Evolutionary conservation across 2,888 invertebrate species (phyloP).

Genomic region (Myopa tessellatipennis): DNA sequence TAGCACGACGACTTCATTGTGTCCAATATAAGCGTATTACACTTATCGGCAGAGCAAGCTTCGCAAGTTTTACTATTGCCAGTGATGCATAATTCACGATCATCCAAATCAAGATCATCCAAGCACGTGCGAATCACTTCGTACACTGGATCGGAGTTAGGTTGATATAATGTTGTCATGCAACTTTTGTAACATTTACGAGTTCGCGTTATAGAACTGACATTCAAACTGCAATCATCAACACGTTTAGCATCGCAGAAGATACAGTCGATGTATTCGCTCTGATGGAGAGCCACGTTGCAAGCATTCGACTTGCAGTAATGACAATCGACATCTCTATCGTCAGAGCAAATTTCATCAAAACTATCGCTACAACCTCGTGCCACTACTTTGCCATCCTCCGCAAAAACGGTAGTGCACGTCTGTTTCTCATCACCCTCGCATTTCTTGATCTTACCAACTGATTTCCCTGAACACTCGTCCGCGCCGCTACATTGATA

Average conservation of each 20-base stretch:
- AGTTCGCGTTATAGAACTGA: constrained; percentile 45
- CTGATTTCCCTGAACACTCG: constrained; percentile 40
- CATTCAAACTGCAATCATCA: constrained; percentile 53
- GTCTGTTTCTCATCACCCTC: constrained; percentile 47
- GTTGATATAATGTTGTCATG: constrained; percentile 60
- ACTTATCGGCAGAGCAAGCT: constrained; percentile 50
- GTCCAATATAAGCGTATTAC: constrained; percentile 56
- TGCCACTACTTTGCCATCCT: constrained; percentile 41
- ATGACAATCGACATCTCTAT: constrained; percentile 50
- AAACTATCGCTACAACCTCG: constrained; percentile 53
- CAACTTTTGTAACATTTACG: constrained; percentile 59
- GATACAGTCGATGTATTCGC: constrained; percentile 55
- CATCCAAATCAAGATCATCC: constrained; percentile 58
- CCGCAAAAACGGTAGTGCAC: constrained; percentile 48
- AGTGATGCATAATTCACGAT: constrained; percentile 52
- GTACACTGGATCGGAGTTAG: constrained; percentile 55
- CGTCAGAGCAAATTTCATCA: constrained; percentile 45
- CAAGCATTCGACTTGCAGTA: constrained; percentile 61
- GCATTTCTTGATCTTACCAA: constrained; percentile 39
- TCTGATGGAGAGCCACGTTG: constrained; percentile 51
- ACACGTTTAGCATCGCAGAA: constrained; percentile 55
- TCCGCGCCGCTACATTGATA: constrained; percentile 47
- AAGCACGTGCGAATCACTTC: constrained; percentile 60
- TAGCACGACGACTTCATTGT: constrained; percentile 50
- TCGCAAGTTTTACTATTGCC: constrained; percentile 51